These are phyloP conservation scores for Urophycis tenuis DNA, from an alignment of 2,797 vertebrate species.

Conservation along the genomic window DNA sequence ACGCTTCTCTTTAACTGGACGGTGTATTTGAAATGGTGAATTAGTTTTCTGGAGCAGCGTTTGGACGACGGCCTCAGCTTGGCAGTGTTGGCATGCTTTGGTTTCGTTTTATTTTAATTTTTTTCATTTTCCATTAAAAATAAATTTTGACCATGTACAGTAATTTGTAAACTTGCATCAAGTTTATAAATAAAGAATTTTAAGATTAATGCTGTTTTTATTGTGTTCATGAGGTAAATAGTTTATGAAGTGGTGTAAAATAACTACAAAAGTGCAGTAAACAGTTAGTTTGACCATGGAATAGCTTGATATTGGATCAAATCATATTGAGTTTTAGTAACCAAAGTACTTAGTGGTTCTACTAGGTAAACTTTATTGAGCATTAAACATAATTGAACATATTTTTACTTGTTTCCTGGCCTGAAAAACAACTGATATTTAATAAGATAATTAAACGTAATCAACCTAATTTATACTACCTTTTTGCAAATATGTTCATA, in stretches of 20 bases:
- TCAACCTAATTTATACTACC: no score
- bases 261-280: background rate
- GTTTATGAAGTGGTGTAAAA: background rate
- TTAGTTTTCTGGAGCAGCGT: constrained; percentile 44
- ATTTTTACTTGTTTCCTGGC: no score
- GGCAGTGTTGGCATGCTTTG: constrained; percentile 47
- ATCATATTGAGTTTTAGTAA: no score
- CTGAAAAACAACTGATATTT: no score
- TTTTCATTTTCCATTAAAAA: constrained; percentile 61
- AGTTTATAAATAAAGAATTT: constrained; percentile 99
- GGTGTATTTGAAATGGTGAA: constrained; percentile 39
- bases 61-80: constrained; percentile 34
- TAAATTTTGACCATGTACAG: constrained; percentile 83
- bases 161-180: constrained; percentile 99
- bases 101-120: constrained; percentile 45
- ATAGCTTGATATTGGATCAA: background rate
- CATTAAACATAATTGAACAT: no score
- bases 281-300: background rate
- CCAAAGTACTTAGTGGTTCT: no score
- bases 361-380: no score
- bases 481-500: no score
- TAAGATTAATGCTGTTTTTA: constrained; percentile 62
- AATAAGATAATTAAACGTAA: no score
- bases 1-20: constrained; percentile 54
- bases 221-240: background rate